Evolutionary conservation across 1,140 invertebrate species (phyloP).

Genomic region (Diplogasteroides magnus): DNA sequence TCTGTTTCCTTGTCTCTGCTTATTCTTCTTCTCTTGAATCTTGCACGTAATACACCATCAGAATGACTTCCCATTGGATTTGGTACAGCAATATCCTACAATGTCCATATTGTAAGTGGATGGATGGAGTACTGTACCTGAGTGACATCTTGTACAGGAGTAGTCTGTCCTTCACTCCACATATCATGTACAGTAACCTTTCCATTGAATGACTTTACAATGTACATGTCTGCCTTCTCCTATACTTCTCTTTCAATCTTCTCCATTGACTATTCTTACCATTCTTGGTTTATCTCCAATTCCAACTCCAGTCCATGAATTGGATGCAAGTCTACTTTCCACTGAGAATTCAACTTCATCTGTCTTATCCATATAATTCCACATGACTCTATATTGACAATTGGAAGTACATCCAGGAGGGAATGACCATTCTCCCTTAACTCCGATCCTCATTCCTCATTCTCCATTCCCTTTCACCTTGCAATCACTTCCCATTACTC

Average conservation of each 20-base stretch:
- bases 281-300: slow-evolving; percentile 70
- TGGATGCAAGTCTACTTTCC: slow-evolving; percentile 68
- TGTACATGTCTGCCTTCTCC: slow-evolving; percentile 46
- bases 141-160: slow-evolving; percentile 29
- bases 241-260: too few species aligned
- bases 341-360: slow-evolving; percentile 80
- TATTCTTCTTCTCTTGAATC: slow-evolving; percentile 51
- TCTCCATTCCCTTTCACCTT: too few species aligned
- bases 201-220: slow-evolving; percentile 36
- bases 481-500: slow-evolving; percentile 41
- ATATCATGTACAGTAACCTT: slow-evolving; percentile 42
- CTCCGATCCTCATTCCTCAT: too few species aligned
- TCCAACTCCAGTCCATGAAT: slow-evolving; percentile 86
- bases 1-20: slow-evolving; percentile 52
- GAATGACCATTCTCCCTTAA: slow-evolving; percentile 46
- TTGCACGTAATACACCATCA: slow-evolving; percentile 52
- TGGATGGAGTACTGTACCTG: too few species aligned
- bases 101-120: too few species aligned
- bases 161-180: slow-evolving; percentile 26
- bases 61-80: slow-evolving; percentile 32
- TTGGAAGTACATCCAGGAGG: slow-evolving; percentile 38
- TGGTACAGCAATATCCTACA: neutral
- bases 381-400: slow-evolving; percentile 58
- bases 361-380: slow-evolving; percentile 72
- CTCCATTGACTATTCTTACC: slow-evolving; percentile 12